Evolutionary conservation across 1,140 invertebrate genomes (phyloP).

Genomic region (Tenebrio molitor): DNA sequence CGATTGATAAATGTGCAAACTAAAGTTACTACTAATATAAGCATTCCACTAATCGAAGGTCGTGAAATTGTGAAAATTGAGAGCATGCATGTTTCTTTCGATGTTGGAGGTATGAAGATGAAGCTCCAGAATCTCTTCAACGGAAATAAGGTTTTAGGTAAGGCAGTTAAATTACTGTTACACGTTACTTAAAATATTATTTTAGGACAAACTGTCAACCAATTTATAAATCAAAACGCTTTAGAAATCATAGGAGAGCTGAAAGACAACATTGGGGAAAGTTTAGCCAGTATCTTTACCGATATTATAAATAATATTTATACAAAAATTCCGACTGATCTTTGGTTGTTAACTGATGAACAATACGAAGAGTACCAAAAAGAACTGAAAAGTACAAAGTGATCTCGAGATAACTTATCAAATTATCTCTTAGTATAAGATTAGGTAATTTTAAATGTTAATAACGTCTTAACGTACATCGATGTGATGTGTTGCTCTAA

Average conservation of each 20-base stretch:
- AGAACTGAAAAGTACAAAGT: conserved; percentile 20
- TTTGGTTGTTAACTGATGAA: conserved; percentile 63
- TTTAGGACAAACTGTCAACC: conserved; percentile 69
- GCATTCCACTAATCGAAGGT: conserved; percentile 63
- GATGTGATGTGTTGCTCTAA: too few species aligned
- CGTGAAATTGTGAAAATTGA: conserved; percentile 68
- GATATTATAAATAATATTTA: conserved; percentile 68
- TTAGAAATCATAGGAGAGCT: conserved; percentile 67
- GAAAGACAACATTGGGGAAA: conserved; percentile 66
- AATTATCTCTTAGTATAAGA: too few species aligned
- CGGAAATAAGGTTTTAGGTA: conserved; percentile 72
- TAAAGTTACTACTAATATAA: conserved; percentile 68
- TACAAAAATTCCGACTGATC: conserved; percentile 66
- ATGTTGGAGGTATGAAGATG: conserved; percentile 69
- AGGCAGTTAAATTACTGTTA: too few species aligned
- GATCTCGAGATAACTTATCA: background rate
- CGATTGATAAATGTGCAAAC: conserved; percentile 69
- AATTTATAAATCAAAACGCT: conserved; percentile 68
- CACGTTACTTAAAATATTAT: background rate
- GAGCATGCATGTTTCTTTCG: conserved; percentile 72
- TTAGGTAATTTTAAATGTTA: too few species aligned
- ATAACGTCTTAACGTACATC: too few species aligned
- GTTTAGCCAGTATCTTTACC: conserved; percentile 66
- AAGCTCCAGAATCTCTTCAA: conserved; percentile 76
- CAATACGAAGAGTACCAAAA: conserved; percentile 51